Evolutionary conservation across 2,113 vertebrate genomes (phyloP).

Genomic region (Notarius quadriscutis): DNA sequence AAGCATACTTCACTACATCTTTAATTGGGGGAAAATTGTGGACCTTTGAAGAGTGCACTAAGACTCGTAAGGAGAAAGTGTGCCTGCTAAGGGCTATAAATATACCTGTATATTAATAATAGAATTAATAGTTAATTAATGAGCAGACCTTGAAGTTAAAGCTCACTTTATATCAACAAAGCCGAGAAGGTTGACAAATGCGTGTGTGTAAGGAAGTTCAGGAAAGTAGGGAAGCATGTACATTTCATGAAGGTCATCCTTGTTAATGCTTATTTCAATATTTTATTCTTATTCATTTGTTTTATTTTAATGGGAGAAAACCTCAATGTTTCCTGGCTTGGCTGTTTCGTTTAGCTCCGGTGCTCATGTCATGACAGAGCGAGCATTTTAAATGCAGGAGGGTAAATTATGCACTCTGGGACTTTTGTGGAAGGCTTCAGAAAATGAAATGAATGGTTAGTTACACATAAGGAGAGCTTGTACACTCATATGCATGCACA

Average conservation of each 20-base stretch:
- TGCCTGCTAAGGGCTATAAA: constrained; percentile 28
- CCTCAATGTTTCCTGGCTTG: constrained; percentile 24
- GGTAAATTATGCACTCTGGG: constrained; percentile 72
- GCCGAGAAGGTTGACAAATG: constrained; percentile 18
- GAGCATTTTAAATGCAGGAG: constrained; percentile 52
- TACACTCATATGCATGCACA: not conserved
- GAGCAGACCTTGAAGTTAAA: constrained; percentile 60
- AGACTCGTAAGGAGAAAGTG: constrained; percentile 50
- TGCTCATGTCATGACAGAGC: constrained; percentile 58
- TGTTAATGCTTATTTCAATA: constrained; percentile 16
- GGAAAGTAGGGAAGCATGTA: constrained; percentile 9
- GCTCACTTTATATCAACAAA: not conserved
- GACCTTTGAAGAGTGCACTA: constrained; percentile 39
- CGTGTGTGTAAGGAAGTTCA: not conserved
- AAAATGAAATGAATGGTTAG: not conserved
- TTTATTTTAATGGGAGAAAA: constrained; percentile 28
- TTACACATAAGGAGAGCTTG: not conserved
- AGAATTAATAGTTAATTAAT: constrained; percentile 68
- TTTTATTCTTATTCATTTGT: not conserved
- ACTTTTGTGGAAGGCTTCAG: constrained; percentile 45
- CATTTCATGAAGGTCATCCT: constrained; percentile 26
- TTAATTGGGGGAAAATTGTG: constrained; percentile 68
- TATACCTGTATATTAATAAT: constrained; percentile 44
- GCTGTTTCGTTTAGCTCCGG: constrained; percentile 43
- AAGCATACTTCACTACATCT: constrained; percentile 39